phyloP scores from a whole-genome alignment of 1,140 invertebrate species.

The Plectrocnemia conspersa region DNA sequence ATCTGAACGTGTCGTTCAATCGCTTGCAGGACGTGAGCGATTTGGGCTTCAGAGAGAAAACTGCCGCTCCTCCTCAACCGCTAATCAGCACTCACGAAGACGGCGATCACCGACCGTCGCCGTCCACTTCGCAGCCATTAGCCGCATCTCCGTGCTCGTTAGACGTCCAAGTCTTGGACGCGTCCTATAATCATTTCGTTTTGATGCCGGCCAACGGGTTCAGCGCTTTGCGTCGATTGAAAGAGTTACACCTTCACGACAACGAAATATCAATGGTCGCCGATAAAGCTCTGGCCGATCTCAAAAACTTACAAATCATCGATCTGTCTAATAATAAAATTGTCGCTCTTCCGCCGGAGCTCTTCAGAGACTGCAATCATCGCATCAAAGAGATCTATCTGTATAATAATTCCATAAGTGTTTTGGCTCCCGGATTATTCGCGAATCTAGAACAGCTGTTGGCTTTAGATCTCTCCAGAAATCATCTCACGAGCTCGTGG shows the following conservation, averaged over 20 bases:
- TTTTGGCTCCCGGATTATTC: conserved; percentile 74
- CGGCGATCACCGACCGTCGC: conserved; percentile 42
- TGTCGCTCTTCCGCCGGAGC: conserved; percentile 75
- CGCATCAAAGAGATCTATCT: conserved; percentile 80
- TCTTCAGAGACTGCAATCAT: conserved; percentile 72
- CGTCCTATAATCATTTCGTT: conserved; percentile 80
- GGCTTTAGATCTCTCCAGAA: conserved; percentile 80
- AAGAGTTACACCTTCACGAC: conserved; percentile 71
- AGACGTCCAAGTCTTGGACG: conserved; percentile 76
- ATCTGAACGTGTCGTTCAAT: conserved; percentile 78
- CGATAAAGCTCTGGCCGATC: conserved; percentile 71
- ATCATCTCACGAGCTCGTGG: conserved; percentile 79
- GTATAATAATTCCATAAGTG: conserved; percentile 83
- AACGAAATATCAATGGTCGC: conserved; percentile 83
- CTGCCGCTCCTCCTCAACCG: conserved; percentile 51
- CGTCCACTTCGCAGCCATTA: conserved; percentile 43
- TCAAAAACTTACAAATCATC: conserved; percentile 73
- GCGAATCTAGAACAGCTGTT: conserved; percentile 79
- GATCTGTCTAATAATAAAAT: conserved; percentile 85
- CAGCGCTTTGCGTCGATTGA: conserved; percentile 66
- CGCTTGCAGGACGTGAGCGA: conserved; percentile 77
- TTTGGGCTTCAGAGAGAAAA: conserved; percentile 66
- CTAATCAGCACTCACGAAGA: conserved; percentile 58
- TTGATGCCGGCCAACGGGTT: conserved; percentile 75
- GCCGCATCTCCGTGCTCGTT: conserved; percentile 60